Conservation (phyloP, 1,140 invertebrate genomes). For the Arion vulgaris region DNA sequence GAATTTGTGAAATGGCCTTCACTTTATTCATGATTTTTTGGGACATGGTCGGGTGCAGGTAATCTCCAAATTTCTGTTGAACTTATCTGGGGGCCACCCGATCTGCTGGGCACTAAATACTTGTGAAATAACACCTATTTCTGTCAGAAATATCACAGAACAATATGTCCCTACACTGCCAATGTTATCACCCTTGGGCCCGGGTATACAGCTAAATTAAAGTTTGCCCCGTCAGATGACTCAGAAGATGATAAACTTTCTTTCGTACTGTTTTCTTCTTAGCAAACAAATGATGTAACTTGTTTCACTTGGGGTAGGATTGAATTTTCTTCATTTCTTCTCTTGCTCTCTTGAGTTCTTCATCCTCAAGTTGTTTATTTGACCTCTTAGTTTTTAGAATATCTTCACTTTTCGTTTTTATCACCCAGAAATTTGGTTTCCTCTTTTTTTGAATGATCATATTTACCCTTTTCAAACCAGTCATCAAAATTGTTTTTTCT, state of each 20-base stretch:
- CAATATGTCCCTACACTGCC: constrained; percentile 48
- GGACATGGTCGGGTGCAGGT: constrained; percentile 48
- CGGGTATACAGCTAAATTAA: constrained; percentile 61
- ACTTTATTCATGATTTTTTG: constrained; percentile 59
- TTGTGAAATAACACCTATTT: constrained; percentile 49
- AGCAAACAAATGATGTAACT: not conserved
- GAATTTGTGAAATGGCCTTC: constrained; percentile 61
- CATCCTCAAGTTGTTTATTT: constrained; percentile 2
- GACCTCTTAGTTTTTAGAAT: not conserved
- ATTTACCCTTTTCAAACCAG: constrained; percentile 12
- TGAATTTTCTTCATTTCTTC: constrained; percentile 40
- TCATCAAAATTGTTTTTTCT: not conserved
- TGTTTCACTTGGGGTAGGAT: not conserved
- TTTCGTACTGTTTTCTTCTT: constrained; percentile 33
- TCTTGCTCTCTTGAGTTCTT: constrained; percentile 12
- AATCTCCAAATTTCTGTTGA: constrained; percentile 61
- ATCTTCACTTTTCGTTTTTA: not conserved
- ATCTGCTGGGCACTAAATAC: constrained; percentile 60
- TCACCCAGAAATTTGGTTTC: constrained; percentile 1
- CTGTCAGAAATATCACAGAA: constrained; percentile 52
- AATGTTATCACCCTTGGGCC: constrained; percentile 53
- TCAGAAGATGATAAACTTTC: constrained; percentile 25
- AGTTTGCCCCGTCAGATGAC: not conserved
- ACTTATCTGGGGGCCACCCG: constrained; percentile 69
- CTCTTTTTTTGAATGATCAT: not conserved